These are phyloP conservation scores for Eubucco bourcierii DNA, from an alignment of 2,113 vertebrate genomes.

Conservation along the genomic window DNA sequence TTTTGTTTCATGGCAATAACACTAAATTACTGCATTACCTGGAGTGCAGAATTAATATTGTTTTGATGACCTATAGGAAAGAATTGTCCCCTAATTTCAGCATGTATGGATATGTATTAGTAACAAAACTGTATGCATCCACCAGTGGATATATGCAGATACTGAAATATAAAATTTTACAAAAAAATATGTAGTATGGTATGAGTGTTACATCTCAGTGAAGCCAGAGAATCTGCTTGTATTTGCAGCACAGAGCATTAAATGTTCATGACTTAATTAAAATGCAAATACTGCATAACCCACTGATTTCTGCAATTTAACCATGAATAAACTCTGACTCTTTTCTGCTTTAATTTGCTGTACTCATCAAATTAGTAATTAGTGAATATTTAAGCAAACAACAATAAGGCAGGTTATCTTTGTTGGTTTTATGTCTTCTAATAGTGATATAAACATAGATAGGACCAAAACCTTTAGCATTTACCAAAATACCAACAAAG, in stretches of 20 bases:
- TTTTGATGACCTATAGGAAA: not conserved
- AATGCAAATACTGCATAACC: slow-evolving; percentile 38
- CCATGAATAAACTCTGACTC: slow-evolving; percentile 5
- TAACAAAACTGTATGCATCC: not conserved
- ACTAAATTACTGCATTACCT: not conserved
- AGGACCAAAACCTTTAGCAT: not conserved
- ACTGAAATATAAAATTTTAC: not conserved
- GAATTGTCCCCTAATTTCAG: not conserved
- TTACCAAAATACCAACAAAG: not conserved
- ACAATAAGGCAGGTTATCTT: not conserved
- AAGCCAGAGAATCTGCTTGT: not conserved
- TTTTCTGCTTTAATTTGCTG: slow-evolving; percentile 27
- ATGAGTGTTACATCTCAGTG: not conserved
- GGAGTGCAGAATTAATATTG: not conserved
- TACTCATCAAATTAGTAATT: slow-evolving; percentile 47
- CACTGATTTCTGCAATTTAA: slow-evolving; percentile 38
- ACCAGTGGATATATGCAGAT: not conserved
- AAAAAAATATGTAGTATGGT: not conserved
- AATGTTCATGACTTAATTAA: slow-evolving; percentile 29
- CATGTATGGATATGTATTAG: not conserved
- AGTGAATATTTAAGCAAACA: slow-evolving; percentile 13
- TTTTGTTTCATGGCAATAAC: not conserved
- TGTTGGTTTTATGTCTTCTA: not conserved
- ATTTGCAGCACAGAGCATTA: not conserved
- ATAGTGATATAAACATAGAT: not conserved